phyloP scores from a whole-genome alignment of 92 coral and sea anemone genomes.

The Porites lobata region DNA sequence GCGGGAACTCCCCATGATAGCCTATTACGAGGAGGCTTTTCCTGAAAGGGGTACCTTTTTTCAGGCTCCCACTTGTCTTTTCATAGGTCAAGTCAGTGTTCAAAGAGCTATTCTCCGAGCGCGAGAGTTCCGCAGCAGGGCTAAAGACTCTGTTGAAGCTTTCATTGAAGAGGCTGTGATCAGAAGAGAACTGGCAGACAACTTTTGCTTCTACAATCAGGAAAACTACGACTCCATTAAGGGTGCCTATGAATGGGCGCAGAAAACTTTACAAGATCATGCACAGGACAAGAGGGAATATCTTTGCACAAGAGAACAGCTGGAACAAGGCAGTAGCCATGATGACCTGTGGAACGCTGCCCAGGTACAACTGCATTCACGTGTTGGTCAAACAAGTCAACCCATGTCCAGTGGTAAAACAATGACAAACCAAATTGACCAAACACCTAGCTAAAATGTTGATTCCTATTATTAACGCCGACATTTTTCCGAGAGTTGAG shows the following conservation, averaged over 20 bases:
- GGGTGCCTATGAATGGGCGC: slow-evolving; percentile 86
- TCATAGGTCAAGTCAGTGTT: slow-evolving; percentile 75
- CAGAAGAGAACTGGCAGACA: slow-evolving; percentile 82
- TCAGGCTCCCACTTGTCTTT: too few relatives aligned
- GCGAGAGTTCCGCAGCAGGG: slow-evolving; percentile 67
- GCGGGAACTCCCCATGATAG: too few relatives aligned
- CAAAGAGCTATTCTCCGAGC: slow-evolving; percentile 84
- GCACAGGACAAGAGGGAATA: slow-evolving; percentile 76
- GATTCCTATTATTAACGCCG: too few relatives aligned
- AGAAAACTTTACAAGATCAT: slow-evolving; percentile 77
- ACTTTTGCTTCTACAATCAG: slow-evolving; percentile 76
- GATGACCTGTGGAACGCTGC: slow-evolving; percentile 92
- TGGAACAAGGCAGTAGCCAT: slow-evolving; percentile 80
- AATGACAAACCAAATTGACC: too few relatives aligned
- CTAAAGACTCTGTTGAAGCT: slow-evolving; percentile 80
- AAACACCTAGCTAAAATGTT: too few relatives aligned
- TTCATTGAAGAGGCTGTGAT: slow-evolving; percentile 82
- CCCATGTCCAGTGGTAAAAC: too few relatives aligned
- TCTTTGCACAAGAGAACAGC: slow-evolving; percentile 69
- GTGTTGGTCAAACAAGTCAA: too few relatives aligned
- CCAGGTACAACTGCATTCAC: slow-evolving; percentile 51
- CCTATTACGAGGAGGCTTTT: too few relatives aligned
- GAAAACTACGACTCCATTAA: slow-evolving; percentile 79
- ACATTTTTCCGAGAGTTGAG: too few relatives aligned
- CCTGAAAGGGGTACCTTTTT: too few relatives aligned